Evolutionary conservation across 1,140 invertebrate species (phyloP).

Genomic region (Monochamus saltuarius): DNA sequence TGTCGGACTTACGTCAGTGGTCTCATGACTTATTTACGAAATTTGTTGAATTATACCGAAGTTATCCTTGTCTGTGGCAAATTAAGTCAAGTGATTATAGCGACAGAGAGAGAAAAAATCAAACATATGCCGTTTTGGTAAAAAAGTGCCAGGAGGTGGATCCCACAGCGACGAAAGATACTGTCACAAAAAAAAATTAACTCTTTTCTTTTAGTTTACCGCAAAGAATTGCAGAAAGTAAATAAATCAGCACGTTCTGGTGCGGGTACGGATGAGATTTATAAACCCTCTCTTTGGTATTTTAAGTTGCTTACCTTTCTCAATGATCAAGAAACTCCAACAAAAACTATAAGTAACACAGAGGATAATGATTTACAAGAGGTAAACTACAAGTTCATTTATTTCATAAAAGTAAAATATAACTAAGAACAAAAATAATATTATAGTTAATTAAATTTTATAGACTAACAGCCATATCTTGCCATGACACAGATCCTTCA

Average conservation of each 20-base stretch:
- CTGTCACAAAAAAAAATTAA: slow-evolving; percentile 45
- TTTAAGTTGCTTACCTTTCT: slow-evolving; percentile 39
- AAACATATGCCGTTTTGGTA: slow-evolving; percentile 40
- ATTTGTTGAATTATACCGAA: slow-evolving; percentile 23
- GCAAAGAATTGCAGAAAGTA: slow-evolving; percentile 41
- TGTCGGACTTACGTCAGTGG: slow-evolving; percentile 13
- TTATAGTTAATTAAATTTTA: too few relatives aligned
- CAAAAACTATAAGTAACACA: slow-evolving; percentile 9
- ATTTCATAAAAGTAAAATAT: too few relatives aligned
- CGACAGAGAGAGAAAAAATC: slow-evolving; percentile 36
- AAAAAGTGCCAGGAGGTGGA: slow-evolving; percentile 37
- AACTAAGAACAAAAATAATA: too few relatives aligned
- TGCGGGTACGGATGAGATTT: slow-evolving; percentile 32
- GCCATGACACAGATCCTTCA: slow-evolving; percentile 18
- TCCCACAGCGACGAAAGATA: slow-evolving; percentile 5
- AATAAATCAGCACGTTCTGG: slow-evolving; percentile 33
- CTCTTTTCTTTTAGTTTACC: slow-evolving; percentile 31
- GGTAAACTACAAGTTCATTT: too few relatives aligned
- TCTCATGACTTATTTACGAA: slow-evolving; percentile 16
- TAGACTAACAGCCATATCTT: too few relatives aligned
- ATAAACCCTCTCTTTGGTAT: slow-evolving; percentile 44
- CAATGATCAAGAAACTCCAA: slow-evolving; percentile 29
- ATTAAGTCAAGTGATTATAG: slow-evolving; percentile 43
- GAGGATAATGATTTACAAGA: slow-evolving; percentile 8
- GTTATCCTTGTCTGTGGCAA: slow-evolving; percentile 43